Evolutionary conservation across 1,140 invertebrate species (phyloP).

Genomic region (Rhizoglyphus robini): DNA sequence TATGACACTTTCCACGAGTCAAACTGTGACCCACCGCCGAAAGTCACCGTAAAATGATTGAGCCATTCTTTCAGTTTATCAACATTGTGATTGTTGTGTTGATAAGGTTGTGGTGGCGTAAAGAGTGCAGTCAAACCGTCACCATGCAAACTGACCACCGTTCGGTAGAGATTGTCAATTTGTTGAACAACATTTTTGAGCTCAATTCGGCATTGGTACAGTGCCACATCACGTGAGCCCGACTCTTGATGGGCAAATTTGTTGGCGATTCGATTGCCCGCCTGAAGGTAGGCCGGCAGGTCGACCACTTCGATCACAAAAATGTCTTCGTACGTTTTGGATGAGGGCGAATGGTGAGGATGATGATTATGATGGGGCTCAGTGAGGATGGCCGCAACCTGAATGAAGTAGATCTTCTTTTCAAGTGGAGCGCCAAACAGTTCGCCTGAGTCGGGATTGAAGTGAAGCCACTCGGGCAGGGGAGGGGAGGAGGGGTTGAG

Average conservation of each 20-base stretch:
- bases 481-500: neutral
- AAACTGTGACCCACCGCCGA: neutral
- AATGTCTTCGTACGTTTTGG: slow-evolving; percentile 33
- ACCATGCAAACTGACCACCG: neutral
- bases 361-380: slow-evolving; percentile 3
- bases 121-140: too few relatives aligned
- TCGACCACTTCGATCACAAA: slow-evolving; percentile 43
- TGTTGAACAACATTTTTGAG: neutral
- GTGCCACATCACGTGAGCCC: neutral
- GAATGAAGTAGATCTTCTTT: slow-evolving; percentile 41
- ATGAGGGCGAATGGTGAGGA: neutral
- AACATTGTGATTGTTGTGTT: neutral
- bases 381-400: slow-evolving; percentile 33
- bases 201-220: slow-evolving; percentile 10
- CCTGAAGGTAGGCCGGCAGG: neutral
- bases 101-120: neutral
- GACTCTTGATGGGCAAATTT: neutral
- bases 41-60: neutral
- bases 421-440: slow-evolving; percentile 44
- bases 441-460: slow-evolving; percentile 31
- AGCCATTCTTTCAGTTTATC: neutral
- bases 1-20: neutral
- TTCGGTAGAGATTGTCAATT: neutral
- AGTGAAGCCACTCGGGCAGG: slow-evolving; percentile 36
- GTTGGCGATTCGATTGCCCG: neutral